Evolutionary conservation across 2,113 vertebrate genomes (phyloP).

Genomic region (Todiramphus chloris): DNA sequence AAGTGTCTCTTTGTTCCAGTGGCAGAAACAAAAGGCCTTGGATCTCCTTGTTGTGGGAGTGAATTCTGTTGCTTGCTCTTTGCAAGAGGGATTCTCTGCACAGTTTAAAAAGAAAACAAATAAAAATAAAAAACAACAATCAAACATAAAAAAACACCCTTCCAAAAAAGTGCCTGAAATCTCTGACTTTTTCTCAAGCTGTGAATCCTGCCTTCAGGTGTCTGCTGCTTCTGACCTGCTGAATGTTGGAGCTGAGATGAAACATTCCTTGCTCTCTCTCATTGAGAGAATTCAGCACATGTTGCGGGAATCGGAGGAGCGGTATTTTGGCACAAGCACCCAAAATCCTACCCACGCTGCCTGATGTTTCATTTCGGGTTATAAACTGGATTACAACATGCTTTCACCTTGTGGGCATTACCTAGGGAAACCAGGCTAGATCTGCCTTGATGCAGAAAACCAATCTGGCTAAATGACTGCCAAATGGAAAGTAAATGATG

Average conservation of each 20-base stretch:
- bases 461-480: background rate
- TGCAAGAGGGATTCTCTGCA: background rate
- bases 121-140: background rate
- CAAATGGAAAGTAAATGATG: background rate
- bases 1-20: background rate
- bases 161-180: background rate
- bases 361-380: constrained; percentile 31
- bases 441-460: background rate
- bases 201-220: background rate
- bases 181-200: background rate
- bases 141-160: background rate
- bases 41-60: background rate
- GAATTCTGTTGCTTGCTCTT: background rate
- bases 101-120: background rate
- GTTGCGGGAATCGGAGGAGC: background rate
- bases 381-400: constrained; percentile 56
- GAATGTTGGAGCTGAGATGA: background rate
- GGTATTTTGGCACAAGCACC: background rate
- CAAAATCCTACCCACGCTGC: background rate
- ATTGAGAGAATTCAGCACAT: background rate
- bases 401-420: background rate
- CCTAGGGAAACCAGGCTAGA: constrained; percentile 29
- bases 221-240: background rate
- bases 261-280: background rate
- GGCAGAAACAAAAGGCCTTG: background rate